Evolutionary conservation across 2,113 vertebrate species (phyloP).

Genomic region (Triplophysa siluroides): DNA sequence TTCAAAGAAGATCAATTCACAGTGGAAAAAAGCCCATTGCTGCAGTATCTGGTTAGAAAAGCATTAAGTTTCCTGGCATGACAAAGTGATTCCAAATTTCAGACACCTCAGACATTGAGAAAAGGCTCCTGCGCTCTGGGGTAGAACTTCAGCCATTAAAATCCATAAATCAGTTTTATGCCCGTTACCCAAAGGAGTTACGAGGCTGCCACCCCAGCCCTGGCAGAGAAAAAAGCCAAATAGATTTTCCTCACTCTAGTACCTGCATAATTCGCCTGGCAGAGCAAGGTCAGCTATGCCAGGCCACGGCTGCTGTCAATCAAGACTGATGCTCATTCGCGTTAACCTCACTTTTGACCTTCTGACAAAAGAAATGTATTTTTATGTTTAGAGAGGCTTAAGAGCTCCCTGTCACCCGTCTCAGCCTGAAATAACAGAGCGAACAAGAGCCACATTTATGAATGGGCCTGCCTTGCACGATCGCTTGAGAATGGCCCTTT

Average conservation of each 20-base stretch:
- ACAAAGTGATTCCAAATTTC: slow-evolving; percentile 18
- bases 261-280: slow-evolving; percentile 33
- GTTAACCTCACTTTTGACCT: slow-evolving; percentile 32
- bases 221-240: slow-evolving; percentile 42
- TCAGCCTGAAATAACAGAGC: slow-evolving; percentile 22
- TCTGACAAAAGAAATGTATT: background rate
- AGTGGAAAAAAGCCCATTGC: background rate
- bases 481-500: slow-evolving; percentile 26
- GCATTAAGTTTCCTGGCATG: slow-evolving; percentile 15
- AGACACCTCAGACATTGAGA: slow-evolving; percentile 25
- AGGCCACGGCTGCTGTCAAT: slow-evolving; percentile 40
- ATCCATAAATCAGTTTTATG: slow-evolving; percentile 50
- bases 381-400: slow-evolving; percentile 16
- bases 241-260: slow-evolving; percentile 39
- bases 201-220: slow-evolving; percentile 29
- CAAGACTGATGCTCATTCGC: slow-evolving; percentile 13
- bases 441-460: slow-evolving; percentile 31
- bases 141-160: slow-evolving; percentile 38
- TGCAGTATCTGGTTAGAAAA: slow-evolving; percentile 11
- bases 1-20: background rate
- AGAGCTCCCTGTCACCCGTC: background rate
- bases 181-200: slow-evolving; percentile 49
- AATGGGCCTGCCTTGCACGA: slow-evolving; percentile 36
- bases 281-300: slow-evolving; percentile 46
- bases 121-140: slow-evolving; percentile 27